Evolutionary conservation across 2,888 invertebrate genomes (phyloP).

Genomic region (Pammene aurita): DNA sequence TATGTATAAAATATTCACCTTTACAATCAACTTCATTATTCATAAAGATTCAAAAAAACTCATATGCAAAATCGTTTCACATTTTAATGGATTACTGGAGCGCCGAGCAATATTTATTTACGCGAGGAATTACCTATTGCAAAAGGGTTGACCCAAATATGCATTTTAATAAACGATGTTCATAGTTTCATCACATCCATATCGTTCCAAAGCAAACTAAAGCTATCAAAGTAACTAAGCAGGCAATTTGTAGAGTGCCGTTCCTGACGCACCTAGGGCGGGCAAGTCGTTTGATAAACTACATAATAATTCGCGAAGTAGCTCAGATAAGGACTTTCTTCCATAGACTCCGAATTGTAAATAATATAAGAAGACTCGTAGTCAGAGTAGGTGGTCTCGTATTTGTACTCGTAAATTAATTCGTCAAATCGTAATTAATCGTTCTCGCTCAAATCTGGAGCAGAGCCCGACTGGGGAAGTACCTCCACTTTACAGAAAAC

Average conservation of each 20-base stretch:
- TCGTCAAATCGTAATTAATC: too few species aligned
- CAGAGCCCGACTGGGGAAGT: too few species aligned
- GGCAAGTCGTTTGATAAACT: constrained; percentile 74
- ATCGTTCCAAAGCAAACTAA: constrained; percentile 50
- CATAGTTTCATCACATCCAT: constrained; percentile 4
- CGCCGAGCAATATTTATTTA: too few species aligned
- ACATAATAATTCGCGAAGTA: constrained; percentile 62
- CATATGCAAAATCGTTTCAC: neutral
- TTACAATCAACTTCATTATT: neutral
- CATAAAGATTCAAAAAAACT: neutral
- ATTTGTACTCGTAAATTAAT: too few species aligned
- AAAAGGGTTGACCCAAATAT: neutral
- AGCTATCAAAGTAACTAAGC: constrained; percentile 54
- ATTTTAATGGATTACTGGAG: neutral
- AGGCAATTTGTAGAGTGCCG: constrained; percentile 69
- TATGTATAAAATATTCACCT: neutral
- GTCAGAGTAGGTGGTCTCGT: neutral
- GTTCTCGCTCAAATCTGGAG: too few species aligned
- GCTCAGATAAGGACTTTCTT: constrained; percentile 45
- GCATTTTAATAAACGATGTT: neutral
- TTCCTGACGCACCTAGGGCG: constrained; percentile 57
- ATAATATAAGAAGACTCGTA: neutral
- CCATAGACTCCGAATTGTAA: neutral
- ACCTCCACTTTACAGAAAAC: too few species aligned
- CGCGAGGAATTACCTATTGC: neutral